Base-by-base conservation (phyloP, 2,888 invertebrate species). In the Quadroppia sp. region DNA sequence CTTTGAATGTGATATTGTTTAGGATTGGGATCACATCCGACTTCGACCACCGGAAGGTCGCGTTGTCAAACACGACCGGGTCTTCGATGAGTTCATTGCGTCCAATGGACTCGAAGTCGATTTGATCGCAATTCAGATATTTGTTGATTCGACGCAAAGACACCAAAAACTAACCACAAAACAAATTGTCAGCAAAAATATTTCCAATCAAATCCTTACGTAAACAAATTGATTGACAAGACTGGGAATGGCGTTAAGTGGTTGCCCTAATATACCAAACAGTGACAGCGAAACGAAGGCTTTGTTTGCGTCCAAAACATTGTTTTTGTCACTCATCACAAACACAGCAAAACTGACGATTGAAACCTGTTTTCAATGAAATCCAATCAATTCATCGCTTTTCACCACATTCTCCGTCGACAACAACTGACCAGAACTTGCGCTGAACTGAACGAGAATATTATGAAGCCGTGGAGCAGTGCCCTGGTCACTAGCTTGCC, bases 371-470 rank as follows among this genome's bases (percentile, higher is more conserved):
- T 20, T 11, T 36, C 17, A 0, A 94, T 92, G 9, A n/a, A 59
- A 40, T 40, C 17, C 0, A 56, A 48, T 53, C 3, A 64, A 69
- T 17, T 36, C 36, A 36, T 36, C 36, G 4, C 20, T 70, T 71
- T 17, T 20, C 32, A 13, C 64, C 64, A 53, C 3, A 13, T 20
- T 15, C 17, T 20, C 45, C 28, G 11, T 40, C 2, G 13, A 81
- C 81, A 6, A 80, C 20, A 50, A 73, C 45, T 32, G n/a, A 75
- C 74, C 36, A 76, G 64, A 25, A 76, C 74, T 15, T 96, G 96
- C 0, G 95, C 92, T 81, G 92, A 92, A 2, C 92, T 91, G 93
- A 95, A 97, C 79, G 94, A 89, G 82, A 95, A 94, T 70, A 93
- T 91, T 20, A 92, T 91, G 53, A 90, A 89, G 20, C 92, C 91